Percentiles rank a stretch among this genome's conserved stretches.
These are phyloP conservation scores for Cacatua alba DNA, from an alignment of 2,113 vertebrate species.

Conservation along the genomic window DNA sequence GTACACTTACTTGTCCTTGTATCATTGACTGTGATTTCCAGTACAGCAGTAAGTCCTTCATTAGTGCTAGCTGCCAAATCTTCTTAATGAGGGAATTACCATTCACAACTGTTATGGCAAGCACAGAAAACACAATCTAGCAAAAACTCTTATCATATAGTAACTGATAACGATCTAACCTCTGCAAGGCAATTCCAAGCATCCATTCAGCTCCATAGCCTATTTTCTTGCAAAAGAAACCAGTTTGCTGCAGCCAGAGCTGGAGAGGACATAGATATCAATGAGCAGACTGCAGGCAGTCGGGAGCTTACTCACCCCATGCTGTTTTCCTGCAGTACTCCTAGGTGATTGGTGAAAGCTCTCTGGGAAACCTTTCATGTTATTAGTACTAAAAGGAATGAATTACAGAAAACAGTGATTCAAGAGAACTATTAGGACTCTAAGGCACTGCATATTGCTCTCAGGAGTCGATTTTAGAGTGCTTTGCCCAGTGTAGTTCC, in stretches of 20 bases:
- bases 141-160: conserved; percentile 10
- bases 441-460: background rate
- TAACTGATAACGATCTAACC: background rate
- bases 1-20: background rate
- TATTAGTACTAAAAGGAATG: background rate
- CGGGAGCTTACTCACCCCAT: accelerated
- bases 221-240: background rate
- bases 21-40: background rate
- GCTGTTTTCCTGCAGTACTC: background rate
- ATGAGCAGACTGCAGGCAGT: background rate
- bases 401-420: background rate
- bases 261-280: background rate
- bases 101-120: background rate
- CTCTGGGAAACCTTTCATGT: background rate
- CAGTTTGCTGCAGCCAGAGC: background rate
- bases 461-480: background rate
- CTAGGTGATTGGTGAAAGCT: background rate
- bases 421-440: background rate
- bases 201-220: background rate
- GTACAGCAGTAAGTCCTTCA: background rate
- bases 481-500: background rate
- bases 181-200: background rate
- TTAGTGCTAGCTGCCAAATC: background rate
- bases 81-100: background rate
- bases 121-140: background rate